Evolutionary conservation across 2,797 vertebrate genomes (phyloP).

Genomic region (Scarus forsteni): DNA sequence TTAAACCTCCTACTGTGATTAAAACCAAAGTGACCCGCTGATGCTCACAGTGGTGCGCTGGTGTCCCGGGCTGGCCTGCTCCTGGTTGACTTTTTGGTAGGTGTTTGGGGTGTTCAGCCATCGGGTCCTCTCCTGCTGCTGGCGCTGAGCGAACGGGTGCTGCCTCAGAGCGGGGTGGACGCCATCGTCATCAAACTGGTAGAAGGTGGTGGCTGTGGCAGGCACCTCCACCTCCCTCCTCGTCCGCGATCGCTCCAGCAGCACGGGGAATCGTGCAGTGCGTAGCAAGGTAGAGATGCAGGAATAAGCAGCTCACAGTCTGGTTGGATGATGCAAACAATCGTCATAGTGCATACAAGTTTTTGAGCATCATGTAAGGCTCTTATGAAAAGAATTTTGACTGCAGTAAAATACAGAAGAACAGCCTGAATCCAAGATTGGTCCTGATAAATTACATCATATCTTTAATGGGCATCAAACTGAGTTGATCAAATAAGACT

Average conservation of each 20-base stretch:
- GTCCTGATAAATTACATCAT: too few species aligned
- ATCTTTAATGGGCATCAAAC: too few species aligned
- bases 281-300: conserved; percentile 83
- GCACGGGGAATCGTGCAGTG: conserved; percentile 94
- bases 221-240: conserved; percentile 95
- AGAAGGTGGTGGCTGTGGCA: conserved; percentile 90
- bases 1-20: too few species aligned
- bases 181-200: conserved; percentile 91
- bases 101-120: conserved; percentile 98
- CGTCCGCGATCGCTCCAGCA: conserved; percentile 92
- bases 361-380: too few species aligned
- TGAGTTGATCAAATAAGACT: too few species aligned
- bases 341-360: too few species aligned
- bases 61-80: conserved; percentile 87
- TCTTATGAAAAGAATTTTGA: too few species aligned
- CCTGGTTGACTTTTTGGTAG: conserved; percentile 93
- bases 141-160: conserved; percentile 89
- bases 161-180: conserved; percentile 79
- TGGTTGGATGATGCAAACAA: too few species aligned
- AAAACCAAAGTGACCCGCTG: background rate
- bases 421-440: too few species aligned
- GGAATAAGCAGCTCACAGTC: too few species aligned
- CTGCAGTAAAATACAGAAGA: too few species aligned
- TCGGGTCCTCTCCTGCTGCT: conserved; percentile 96
- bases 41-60: conserved; percentile 89